Conservation (phyloP, 2,888 invertebrate genomes). For the Nasonia oneida region DNA sequence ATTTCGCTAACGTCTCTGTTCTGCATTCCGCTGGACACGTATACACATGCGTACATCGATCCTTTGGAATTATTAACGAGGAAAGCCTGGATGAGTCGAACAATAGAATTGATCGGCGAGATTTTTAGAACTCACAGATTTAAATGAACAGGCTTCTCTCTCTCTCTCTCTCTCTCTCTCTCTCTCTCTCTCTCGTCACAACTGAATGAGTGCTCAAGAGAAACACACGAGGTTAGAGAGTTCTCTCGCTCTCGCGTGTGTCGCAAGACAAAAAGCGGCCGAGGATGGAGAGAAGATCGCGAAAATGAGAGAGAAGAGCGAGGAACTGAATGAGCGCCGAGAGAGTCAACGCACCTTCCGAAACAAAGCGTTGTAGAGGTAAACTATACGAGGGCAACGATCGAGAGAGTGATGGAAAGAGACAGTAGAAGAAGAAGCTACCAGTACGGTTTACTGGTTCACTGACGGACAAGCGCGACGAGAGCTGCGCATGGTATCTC, state of each 20-base stretch:
- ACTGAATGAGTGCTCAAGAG: background rate
- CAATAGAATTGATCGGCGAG: background rate
- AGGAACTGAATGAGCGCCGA: constrained; percentile 27
- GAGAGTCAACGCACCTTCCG: background rate
- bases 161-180: background rate
- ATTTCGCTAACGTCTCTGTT: background rate
- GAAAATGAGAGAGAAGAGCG: background rate
- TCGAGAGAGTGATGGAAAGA: constrained; percentile 24
- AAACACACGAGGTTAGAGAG: constrained; percentile 4
- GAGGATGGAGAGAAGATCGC: constrained; percentile 16
- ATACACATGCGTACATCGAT: background rate
- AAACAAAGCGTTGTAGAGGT: background rate
- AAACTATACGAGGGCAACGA: constrained; percentile 8
- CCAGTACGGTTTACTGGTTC: background rate
- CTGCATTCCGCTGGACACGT: background rate
- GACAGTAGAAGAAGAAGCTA: constrained; percentile 9
- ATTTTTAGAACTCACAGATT: constrained; percentile 4
- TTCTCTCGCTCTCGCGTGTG: background rate
- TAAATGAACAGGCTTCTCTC: background rate
- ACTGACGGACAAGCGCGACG: background rate
- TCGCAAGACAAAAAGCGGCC: constrained; percentile 14
- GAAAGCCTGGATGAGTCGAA: background rate
- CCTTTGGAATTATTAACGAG: background rate
- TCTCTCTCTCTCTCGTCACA: background rate
- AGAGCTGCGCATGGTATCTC: background rate